These are phyloP conservation scores for Heliothis virescens DNA, from an alignment of 1,140 invertebrate species.

Conservation along the genomic window DNA sequence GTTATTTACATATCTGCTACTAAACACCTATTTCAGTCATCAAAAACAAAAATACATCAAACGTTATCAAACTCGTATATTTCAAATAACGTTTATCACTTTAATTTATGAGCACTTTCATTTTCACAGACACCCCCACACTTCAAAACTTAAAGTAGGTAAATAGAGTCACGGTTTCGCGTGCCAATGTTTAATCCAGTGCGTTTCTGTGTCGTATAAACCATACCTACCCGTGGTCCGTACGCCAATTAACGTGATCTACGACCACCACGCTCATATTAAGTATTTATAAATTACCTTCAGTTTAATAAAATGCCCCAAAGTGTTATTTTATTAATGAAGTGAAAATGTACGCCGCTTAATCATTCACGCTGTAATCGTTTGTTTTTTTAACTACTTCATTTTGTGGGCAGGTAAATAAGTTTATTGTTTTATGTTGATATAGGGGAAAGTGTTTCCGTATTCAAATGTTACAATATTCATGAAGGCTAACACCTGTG, in stretches of 20 bases:
- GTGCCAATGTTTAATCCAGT: slow-evolving; percentile 69
- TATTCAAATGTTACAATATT: slow-evolving; percentile 6
- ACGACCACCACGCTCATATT: slow-evolving; percentile 67
- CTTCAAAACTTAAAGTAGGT: slow-evolving; percentile 10
- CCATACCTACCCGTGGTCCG: slow-evolving; percentile 64
- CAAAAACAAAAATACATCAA: neutral
- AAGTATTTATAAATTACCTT: slow-evolving; percentile 75
- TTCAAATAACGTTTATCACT: neutral
- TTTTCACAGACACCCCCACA: neutral
- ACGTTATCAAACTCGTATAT: neutral
- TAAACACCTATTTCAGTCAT: neutral
- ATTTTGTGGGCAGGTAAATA: slow-evolving; percentile 27
- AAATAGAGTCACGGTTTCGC: slow-evolving; percentile 55
- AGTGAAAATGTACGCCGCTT: slow-evolving; percentile 68
- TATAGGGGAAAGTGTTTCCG: slow-evolving; percentile 12
- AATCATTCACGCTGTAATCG: slow-evolving; percentile 61
- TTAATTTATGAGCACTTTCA: neutral
- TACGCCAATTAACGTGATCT: slow-evolving; percentile 80
- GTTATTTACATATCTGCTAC: too few species aligned
- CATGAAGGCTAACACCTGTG: neutral
- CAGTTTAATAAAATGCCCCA: slow-evolving; percentile 74
- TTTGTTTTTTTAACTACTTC: slow-evolving; percentile 40
- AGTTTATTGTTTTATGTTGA: slow-evolving; percentile 38
- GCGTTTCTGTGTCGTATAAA: slow-evolving; percentile 60
- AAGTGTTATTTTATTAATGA: slow-evolving; percentile 79